Conservation (phyloP, 1,140 invertebrate species). For the Meteorus sp. region DNA sequence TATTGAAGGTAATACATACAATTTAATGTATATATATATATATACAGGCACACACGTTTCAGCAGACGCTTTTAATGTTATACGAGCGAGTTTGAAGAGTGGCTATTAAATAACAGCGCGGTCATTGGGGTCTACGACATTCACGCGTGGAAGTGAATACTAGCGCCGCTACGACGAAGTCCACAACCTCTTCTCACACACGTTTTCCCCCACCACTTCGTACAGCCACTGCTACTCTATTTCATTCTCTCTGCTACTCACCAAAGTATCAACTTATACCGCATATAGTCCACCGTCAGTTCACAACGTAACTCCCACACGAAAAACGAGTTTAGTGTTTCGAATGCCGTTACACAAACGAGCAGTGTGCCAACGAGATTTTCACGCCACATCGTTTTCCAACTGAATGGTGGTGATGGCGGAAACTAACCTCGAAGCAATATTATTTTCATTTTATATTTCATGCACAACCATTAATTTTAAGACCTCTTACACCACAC, state of each 20-base stretch:
- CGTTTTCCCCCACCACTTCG: not conserved
- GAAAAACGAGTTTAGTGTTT: not conserved
- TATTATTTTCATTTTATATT: no score
- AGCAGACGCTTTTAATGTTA: not conserved
- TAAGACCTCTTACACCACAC: no score
- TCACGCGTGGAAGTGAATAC: not conserved
- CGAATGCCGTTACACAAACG: not conserved
- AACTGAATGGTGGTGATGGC: no score
- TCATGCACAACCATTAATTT: no score
- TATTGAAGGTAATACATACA: no score
- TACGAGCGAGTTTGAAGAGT: slow-evolving; percentile 8
- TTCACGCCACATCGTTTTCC: not conserved
- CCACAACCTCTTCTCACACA: slow-evolving; percentile 1
- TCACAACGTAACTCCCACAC: not conserved
- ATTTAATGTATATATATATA: slow-evolving; percentile 3
- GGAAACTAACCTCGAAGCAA: no score
- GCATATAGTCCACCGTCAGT: not conserved
- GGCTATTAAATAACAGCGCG: slow-evolving; percentile 5
- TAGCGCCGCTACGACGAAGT: not conserved
- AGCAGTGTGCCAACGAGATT: no score
- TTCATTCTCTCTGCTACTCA: not conserved
- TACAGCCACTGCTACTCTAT: not conserved
- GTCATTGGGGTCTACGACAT: slow-evolving; percentile 2
- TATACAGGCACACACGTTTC: not conserved
- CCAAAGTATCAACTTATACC: not conserved